Percentiles rank a stretch among this genome's conserved stretches.
These are phyloP conservation scores for Leucania comma DNA, from an alignment of 2,888 invertebrate genomes.

Conservation along the genomic window DNA sequence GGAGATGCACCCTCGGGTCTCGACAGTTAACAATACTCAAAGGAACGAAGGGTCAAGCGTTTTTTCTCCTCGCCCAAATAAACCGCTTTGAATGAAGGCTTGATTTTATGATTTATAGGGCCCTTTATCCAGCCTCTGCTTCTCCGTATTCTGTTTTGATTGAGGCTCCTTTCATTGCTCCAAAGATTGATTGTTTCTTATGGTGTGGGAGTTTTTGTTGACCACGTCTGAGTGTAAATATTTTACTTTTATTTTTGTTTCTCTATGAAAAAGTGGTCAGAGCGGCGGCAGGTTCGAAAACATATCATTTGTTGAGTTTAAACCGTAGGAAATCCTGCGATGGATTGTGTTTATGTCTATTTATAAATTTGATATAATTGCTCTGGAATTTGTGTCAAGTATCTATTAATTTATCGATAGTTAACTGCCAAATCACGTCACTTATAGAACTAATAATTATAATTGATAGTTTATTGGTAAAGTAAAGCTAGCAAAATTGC, in stretches of 20 bases:
- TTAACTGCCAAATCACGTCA: conserved; percentile 59
- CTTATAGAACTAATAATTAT: conserved; percentile 61
- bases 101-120: conserved; percentile 90
- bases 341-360: conserved; percentile 35
- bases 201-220: conserved; percentile 88
- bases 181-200: conserved; percentile 89
- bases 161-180: conserved; percentile 87
- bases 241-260: conserved; percentile 81
- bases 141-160: conserved; percentile 89
- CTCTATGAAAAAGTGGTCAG: conserved; percentile 66
- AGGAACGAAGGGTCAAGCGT: conserved; percentile 81
- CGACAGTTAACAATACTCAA: conserved; percentile 78
- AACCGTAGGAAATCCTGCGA: conserved; percentile 14
- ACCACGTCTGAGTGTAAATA: conserved; percentile 85
- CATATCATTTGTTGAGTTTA: conserved; percentile 50
- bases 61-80: conserved; percentile 84
- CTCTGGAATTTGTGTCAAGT: conserved; percentile 53
- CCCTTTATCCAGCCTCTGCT: conserved; percentile 87
- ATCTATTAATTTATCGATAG: conserved; percentile 53
- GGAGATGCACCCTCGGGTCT: conserved; percentile 82
- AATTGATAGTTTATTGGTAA: conserved; percentile 67
- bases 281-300: conserved; percentile 63
- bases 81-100: conserved; percentile 87
- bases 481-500: conserved; percentile 55
- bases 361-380: conserved; percentile 47